Percentiles rank a stretch among this genome's conserved stretches.
These are phyloP conservation scores for Plemyria rubiginata DNA, from an alignment of 2,888 invertebrate genomes.

Conservation along the genomic window DNA sequence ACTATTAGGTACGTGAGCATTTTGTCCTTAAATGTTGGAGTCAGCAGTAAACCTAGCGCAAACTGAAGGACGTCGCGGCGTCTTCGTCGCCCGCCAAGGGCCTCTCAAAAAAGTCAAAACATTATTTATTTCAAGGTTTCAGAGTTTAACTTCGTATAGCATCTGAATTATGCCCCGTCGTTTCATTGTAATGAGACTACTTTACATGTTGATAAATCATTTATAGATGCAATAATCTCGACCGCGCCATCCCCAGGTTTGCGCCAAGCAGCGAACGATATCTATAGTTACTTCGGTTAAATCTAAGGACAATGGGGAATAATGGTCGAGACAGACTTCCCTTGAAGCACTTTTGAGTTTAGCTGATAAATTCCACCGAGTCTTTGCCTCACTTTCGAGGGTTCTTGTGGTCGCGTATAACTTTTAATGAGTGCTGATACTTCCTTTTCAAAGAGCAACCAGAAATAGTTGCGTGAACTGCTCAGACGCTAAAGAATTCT, in stretches of 20 bases:
- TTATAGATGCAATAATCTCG: slow-evolving; percentile 27
- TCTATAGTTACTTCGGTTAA: slow-evolving; percentile 69
- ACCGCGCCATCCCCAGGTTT: slow-evolving; percentile 28
- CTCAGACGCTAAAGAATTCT: slow-evolving; percentile 51
- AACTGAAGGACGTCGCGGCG: slow-evolving; percentile 33
- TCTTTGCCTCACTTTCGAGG: slow-evolving; percentile 68
- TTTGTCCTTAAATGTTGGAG: slow-evolving; percentile 63
- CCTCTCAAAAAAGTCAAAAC: background rate
- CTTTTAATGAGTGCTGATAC: slow-evolving; percentile 77
- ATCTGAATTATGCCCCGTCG: slow-evolving; percentile 4
- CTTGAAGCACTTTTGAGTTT: slow-evolving; percentile 73
- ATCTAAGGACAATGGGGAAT: slow-evolving; percentile 76
- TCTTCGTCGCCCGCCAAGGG: background rate
- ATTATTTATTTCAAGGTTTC: slow-evolving; percentile 2
- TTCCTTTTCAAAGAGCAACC: slow-evolving; percentile 66
- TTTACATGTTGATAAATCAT: slow-evolving; percentile 32
- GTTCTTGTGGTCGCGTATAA: slow-evolving; percentile 68
- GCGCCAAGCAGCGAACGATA: slow-evolving; percentile 48
- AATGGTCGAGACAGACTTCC: slow-evolving; percentile 67
- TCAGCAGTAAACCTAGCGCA: slow-evolving; percentile 41
- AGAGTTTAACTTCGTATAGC: slow-evolving; percentile 16
- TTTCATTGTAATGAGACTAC: slow-evolving; percentile 22
- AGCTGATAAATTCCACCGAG: slow-evolving; percentile 69
- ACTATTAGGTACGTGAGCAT: slow-evolving; percentile 73
- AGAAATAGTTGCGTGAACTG: slow-evolving; percentile 61